Evolutionary conservation across 2,113 vertebrate genomes (phyloP), one percentile per base, ranked within the genome.

Genomic region (Fregata magnificens): DNA sequence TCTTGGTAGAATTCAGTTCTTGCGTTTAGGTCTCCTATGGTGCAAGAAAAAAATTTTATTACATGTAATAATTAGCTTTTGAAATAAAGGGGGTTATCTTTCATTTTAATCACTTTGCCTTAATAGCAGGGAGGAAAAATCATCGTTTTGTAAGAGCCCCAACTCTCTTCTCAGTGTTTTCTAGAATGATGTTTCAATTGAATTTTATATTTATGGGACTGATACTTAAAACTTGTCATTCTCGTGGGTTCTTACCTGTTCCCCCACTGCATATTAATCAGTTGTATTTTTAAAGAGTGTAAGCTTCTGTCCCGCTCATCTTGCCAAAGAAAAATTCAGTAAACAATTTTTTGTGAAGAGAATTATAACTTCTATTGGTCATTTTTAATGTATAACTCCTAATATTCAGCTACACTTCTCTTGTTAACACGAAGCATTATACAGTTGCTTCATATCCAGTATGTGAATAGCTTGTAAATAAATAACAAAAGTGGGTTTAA

Each of bases 41-140:
- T 91, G 53, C 50, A 88, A 77, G n/a, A 78, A 90, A 49, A 83
- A 76, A 72, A 55, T 71, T 79, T 94, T 79, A 85, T 77, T 95
- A 28, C 19, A 6, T 72, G 25, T 70, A 85, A 86, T 92, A 92
- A 88, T 93, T 94, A 88, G 89, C 63, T 93, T 91, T 93, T 94
- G 66, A 85, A 95, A 82, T 79, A 61, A 79, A 77, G 70, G 19
- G 19, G 31, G 28, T 93, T 86, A 77, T 95, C 62, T 94, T 95
- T 76, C 38, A 76, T 79, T 97, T 95, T 95, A 90, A 94, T 95
- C 91, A 73, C 32, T 34, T 17, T 66, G 53, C n/a, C 47, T 90
- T 91, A 82, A 73, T 73, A 50, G 36, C 62, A 65, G 47, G 10
- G 24, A 76, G 91, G 55, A 81, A 91, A 93, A 79, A 18, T 11